Base-by-base conservation (phyloP, 2,888 invertebrate species). In the Agrotis puta region DNA sequence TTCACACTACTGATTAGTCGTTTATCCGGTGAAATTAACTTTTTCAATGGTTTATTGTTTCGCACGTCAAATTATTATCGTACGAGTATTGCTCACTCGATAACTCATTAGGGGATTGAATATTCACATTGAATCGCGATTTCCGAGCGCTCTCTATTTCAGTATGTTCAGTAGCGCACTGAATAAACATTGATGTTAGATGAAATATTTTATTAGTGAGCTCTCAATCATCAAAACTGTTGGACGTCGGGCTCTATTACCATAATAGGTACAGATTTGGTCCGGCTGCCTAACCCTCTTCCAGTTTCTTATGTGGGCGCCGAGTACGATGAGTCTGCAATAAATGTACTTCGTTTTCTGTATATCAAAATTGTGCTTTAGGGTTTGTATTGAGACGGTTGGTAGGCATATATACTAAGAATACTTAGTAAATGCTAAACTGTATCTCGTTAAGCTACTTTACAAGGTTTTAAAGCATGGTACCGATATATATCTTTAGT, bases 261-360 rank as follows among this genome's bases (percentile, higher is more conserved):
- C 91, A 92, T 92, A 92, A 91, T 90, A 90, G 89, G 87, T 89
- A 89, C 88, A 88, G 90, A 91, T 91, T 92, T 89, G 85, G 87
- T 86, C 79, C 83, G 86, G 85, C 85, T 87, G 86, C 85, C 89
- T 88, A 87, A 89, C 91, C 91, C 88, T 85, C 84, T 87, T 88
- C 89, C 88, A 90, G 91, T 90, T 90, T 92, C 88, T 88, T 88
- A 89, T 87, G 89, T 90, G 90, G 88, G 87, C 82, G 86, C 86
- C 83, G 87, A 80, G 83, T 71, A 85, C 83, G 87, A 90, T 92
- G 92, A 92, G 84, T 89, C 86, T 56, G 90, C 89, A 89, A 91
- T 89, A 90, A 82, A 82, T 84, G 83, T 85, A 79, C 79, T 81
- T 79, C 77, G 77, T 83, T 69, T 79, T 81, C 82, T 87, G 82